Evolutionary conservation across 2,888 invertebrate genomes (phyloP).

Genomic region (Mesodorylaimus sp.): DNA sequence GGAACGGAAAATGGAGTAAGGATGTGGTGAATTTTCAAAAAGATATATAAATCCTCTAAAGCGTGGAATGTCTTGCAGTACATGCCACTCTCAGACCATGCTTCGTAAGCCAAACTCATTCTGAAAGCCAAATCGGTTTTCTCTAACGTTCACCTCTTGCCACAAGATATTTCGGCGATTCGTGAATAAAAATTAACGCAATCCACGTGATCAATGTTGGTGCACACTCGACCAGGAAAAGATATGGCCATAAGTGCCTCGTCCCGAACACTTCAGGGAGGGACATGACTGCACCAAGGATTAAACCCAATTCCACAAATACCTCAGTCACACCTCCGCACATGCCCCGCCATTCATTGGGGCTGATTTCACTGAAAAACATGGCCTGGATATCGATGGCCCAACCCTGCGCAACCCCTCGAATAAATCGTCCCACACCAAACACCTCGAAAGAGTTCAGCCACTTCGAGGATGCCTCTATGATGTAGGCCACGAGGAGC

Average conservation of each 20-base stretch:
- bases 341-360: background rate
- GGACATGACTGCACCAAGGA: background rate
- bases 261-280: background rate
- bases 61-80: too few relatives aligned
- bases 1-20: too few relatives aligned
- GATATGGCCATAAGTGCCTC: too few relatives aligned
- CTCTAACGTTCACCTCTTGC: too few relatives aligned
- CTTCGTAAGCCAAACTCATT: too few relatives aligned
- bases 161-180: constrained; percentile 1
- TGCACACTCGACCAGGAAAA: background rate
- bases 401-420: background rate
- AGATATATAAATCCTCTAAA: too few relatives aligned
- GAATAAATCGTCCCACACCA: background rate
- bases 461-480: background rate
- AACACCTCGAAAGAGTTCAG: background rate
- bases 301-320: too few relatives aligned
- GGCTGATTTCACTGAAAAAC: background rate
- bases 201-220: background rate
- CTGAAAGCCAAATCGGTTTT: too few relatives aligned
- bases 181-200: background rate
- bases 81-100: too few relatives aligned
- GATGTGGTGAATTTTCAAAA: too few relatives aligned
- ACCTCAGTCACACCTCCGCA: background rate
- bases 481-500: too few relatives aligned
- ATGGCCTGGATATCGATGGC: background rate